Base-by-base conservation (phyloP, 2,888 invertebrate genomes). In the Cynaeus angustus region DNA sequence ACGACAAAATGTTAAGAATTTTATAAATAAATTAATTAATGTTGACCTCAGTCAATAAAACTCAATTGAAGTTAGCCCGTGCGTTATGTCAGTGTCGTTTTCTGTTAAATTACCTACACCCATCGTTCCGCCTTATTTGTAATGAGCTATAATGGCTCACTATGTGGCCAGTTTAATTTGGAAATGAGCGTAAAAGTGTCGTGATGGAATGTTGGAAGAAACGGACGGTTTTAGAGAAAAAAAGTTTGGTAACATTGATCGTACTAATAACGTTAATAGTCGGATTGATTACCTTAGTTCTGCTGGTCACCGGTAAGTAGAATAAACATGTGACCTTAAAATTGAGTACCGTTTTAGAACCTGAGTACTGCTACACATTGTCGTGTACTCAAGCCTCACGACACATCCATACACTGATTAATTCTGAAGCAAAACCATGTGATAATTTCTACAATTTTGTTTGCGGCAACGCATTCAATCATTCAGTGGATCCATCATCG, bases 381-480 rank as follows among this genome's bases (percentile, higher is more conserved):
- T 45, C 55, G 9, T 68, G 69, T 30, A 6, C 50, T 12, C 48
- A 43, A 69, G 16, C 58, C 0, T 46, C 69, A 9, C n/a, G 33
- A 16, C 14, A 13, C 14, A 33, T 69, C 16, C 12, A 28, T n/a
- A 7, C 41, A 2, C 10, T 46, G 12, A 50, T 68, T n/a, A 33
- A 68, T 45, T 21, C 33, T 3, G 7, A n/a, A 1, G 14, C 21
- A 13, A 38, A 52, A 12, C 52, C 53, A 3, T 68, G 68, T 30
- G 21, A 52, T 10, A 41, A 61, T 21, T 68, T 68, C 43, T 53
- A 66, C 82, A 86, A 90, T 73, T 94, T 91, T 79, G 88, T 92
- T 0, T 94, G 94, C 78, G 93, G 94, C 1, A 88, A 88, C 0
- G 93, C 26, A 12, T 37, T 7, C 12, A 38, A 48, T 7, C 9